Base-by-base conservation (phyloP, 2,888 invertebrate species). In the Brenthis hecate region DNA sequence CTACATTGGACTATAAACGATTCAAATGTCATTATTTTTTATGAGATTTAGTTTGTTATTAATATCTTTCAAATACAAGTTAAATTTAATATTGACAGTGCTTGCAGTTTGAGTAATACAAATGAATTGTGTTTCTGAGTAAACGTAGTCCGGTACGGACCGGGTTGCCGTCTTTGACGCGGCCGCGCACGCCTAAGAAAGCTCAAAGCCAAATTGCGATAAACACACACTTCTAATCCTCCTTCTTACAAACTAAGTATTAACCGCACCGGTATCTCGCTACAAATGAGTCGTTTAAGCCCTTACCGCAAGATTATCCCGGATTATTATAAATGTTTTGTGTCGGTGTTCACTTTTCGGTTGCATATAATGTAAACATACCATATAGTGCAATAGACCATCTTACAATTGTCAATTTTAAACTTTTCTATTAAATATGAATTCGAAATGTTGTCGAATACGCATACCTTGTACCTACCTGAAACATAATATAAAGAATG, bases 251-350 rank as follows among this genome's bases (percentile, higher is more conserved):
- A 85, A 84, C 82, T 85, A 76, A 84, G 81, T 82, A 83, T 81
- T 82, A 86, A 88, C 85, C 80, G 77, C 84, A 82, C 83, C 88
- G 88, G 84, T 86, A 85, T 85, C 82, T 85, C 80, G 81, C 81
- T 84, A 85, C 87, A 91, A 87, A 89, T 87, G 84, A 86, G 83
- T 83, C 82, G 81, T 85, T 82, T 84, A 87, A 89, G 85, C 86
- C 85, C 77, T 78, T 74, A 76, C 86, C 87, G 87, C 87, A 87
- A 86, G 82, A 85, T 86, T 84, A 88, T 80, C 84, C 81, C 78
- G 85, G 89, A 89, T 91, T 89, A 88, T 83, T 80, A 74, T 74
- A 72, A 77, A 81, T 81, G 84, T 87, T 87, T 88, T 90, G 86
- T 87, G 80, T 80, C 81, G 81, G 81, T 84, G 85, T 76, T 86